Evolutionary conservation across 2,888 invertebrate genomes (phyloP), one percentile per base, ranked within the genome.

Genomic region (Apoderus coryli): DNA sequence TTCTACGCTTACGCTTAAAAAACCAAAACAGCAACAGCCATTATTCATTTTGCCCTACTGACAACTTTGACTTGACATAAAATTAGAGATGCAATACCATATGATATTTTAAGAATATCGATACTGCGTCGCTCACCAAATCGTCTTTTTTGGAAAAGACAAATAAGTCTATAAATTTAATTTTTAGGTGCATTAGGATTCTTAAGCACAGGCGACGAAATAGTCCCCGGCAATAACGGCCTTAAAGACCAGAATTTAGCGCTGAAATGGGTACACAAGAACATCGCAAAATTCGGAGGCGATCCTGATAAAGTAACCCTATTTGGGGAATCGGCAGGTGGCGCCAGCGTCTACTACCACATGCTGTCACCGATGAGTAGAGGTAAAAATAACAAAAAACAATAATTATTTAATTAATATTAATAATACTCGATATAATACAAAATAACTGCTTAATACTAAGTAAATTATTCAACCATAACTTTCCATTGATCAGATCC

Each of bases 291-390:
- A 28, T 60, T 60, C 38, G 59, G 59, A 3, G 60, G 60, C 3
- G 47, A 60, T 44, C 52, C 56, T 2, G 40, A 49, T 2, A 51
- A 44, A 19, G 52, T 60, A 3, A 60, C 57, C 0, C 34, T 60
- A 7, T 54, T 58, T 43, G 61, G 61, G 10, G 55, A 57, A 38
- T 58, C 59, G 3, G 60, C 60, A 16, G 60, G 60, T 4, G 60
- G 56, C 3, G 55, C 53, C 3, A 58, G 58, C 39, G 54, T 50
- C 1, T 57, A 60, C 36, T 53, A 50, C 31, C 58, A 58, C 32
- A 57, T 56, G 52, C 32, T 59, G 14, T 59, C 60, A 10, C 55
- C 57, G 4, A 30, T 55, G 13, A 58, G 56, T 31, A 48, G 40
- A 52, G 55, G 56, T 54, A 41, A 34, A 26, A 16, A 5, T 16